Percentiles rank a stretch among this genome's conserved stretches.
Evolutionary conservation across 2,888 invertebrate genomes (phyloP).

Genomic region (Rhorus exstirpatorius): DNA sequence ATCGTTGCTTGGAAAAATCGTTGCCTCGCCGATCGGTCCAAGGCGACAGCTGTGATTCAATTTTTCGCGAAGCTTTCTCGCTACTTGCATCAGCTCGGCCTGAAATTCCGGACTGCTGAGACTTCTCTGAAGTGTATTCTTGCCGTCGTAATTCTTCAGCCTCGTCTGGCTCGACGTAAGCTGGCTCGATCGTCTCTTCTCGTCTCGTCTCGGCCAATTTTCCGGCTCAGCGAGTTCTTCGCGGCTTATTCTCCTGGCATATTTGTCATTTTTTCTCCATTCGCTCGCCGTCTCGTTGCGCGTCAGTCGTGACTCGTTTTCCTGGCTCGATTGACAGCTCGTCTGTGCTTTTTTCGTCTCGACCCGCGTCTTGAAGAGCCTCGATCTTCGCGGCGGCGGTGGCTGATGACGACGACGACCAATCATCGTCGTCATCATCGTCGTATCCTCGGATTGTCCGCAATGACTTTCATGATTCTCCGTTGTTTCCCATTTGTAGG

Average conservation of each 20-base stretch:
- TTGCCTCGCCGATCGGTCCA: slow-evolving; percentile 74
- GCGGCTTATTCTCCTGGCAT: not conserved
- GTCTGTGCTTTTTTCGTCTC: slow-evolving; percentile 88
- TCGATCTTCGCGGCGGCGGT: slow-evolving; percentile 87
- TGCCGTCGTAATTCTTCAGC: slow-evolving; percentile 81
- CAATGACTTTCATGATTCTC: slow-evolving; percentile 85
- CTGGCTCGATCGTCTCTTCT: slow-evolving; percentile 75
- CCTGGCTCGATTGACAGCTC: slow-evolving; percentile 71
- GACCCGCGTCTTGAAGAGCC: slow-evolving; percentile 92
- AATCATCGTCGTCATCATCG: no score
- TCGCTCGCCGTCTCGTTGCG: not conserved
- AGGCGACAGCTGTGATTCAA: slow-evolving; percentile 74
- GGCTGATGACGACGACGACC: no score
- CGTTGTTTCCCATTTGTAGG: slow-evolving; percentile 87
- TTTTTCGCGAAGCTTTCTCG: slow-evolving; percentile 80
- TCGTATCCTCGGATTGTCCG: slow-evolving; percentile 72
- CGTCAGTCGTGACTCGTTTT: not conserved
- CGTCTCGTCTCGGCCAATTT: slow-evolving; percentile 70
- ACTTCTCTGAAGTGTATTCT: slow-evolving; percentile 85
- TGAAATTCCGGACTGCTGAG: slow-evolving; percentile 87
- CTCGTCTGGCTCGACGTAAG: no score
- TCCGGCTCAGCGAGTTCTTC: slow-evolving; percentile 68
- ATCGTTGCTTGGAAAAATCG: slow-evolving; percentile 40
- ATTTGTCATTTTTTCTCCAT: not conserved
- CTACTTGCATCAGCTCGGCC: slow-evolving; percentile 86